Evolutionary conservation across 2,888 invertebrate genomes (phyloP).

Genomic region (Lochmaea capreae): DNA sequence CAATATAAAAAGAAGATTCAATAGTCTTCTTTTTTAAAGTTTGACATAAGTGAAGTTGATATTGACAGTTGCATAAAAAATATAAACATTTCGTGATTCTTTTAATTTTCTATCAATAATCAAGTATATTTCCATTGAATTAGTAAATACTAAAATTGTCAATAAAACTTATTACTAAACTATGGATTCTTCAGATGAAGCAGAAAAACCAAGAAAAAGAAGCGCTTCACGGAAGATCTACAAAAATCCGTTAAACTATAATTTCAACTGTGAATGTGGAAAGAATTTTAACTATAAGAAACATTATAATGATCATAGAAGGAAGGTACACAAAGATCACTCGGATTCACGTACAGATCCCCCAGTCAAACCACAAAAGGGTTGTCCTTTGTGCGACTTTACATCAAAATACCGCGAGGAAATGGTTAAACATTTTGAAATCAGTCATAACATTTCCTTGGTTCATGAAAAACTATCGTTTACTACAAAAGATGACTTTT

Average conservation of each 20-base stretch:
- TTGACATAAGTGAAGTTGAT: not conserved
- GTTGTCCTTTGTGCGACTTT: slow-evolving; percentile 18
- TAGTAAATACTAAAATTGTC: not conserved
- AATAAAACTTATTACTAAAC: not conserved
- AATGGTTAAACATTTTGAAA: slow-evolving; percentile 20
- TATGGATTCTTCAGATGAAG: slow-evolving; percentile 3
- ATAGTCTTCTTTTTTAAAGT: not conserved
- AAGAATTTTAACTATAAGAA: slow-evolving; percentile 16
- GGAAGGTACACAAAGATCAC: slow-evolving; percentile 14
- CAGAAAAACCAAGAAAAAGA: not conserved
- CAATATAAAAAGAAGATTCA: not conserved
- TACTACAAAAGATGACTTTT: slow-evolving; percentile 20
- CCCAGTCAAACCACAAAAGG: slow-evolving; percentile 14
- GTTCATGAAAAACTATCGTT: slow-evolving; percentile 16
- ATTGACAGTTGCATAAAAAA: not conserved
- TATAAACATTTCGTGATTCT: too few species aligned
- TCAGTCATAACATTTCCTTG: slow-evolving; percentile 13
- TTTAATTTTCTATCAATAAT: too few species aligned
- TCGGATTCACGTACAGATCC: slow-evolving; percentile 6
- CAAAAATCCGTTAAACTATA: slow-evolving; percentile 13
- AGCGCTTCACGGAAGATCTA: not conserved
- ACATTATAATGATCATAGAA: slow-evolving; percentile 17
- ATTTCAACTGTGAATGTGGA: slow-evolving; percentile 15
- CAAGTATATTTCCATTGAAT: not conserved
- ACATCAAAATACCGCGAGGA: not conserved